Percentiles rank a stretch among this genome's conserved stretches.
These are phyloP conservation scores for Rhabdomys pumilio DNA, from an alignment of 2,797 vertebrate genomes.

Conservation along the genomic window DNA sequence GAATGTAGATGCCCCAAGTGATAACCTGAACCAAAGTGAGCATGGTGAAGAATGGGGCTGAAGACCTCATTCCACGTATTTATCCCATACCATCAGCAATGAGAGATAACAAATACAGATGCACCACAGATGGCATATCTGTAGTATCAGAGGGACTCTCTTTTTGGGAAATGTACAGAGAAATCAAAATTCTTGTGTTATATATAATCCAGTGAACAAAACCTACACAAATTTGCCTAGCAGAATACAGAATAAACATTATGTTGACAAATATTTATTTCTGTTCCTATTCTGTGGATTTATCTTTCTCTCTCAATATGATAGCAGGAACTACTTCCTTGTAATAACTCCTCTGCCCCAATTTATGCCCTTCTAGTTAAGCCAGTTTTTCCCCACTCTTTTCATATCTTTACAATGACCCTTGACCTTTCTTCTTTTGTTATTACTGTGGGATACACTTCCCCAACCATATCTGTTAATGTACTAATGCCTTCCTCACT, in stretches of 20 bases:
- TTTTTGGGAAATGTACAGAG: background rate
- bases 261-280: background rate
- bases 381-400: background rate
- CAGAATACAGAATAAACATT: background rate
- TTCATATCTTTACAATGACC: background rate
- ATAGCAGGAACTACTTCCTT: background rate
- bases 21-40: background rate
- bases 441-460: background rate
- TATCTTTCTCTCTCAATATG: background rate
- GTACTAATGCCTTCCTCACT: background rate
- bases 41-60: background rate
- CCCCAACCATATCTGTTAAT: slow-evolving; percentile 7
- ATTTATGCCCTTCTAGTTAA: background rate
- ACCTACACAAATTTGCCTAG: background rate
- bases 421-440: background rate
- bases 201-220: background rate
- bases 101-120: background rate
- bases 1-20: background rate
- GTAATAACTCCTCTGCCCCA: background rate
- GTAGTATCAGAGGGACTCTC: background rate
- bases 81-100: background rate
- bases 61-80: background rate
- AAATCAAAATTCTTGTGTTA: background rate
- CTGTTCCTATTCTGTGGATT: background rate
- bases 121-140: background rate